Conservation (phyloP, 2,797 vertebrate species). For the Acanthis flammea region DNA sequence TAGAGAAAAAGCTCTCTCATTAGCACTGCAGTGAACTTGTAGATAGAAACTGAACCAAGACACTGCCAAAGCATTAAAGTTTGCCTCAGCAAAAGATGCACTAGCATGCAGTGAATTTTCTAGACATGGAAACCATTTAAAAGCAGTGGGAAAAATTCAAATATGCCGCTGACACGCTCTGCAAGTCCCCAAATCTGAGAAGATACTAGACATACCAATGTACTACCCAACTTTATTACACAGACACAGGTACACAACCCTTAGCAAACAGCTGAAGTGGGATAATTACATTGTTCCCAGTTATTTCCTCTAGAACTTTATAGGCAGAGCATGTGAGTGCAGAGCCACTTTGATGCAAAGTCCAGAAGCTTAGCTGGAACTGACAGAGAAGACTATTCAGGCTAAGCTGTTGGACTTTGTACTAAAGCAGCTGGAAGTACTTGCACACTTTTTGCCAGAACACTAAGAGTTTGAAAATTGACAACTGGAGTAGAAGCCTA, state of each 20-base stretch:
- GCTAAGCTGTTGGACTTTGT: slow-evolving; percentile 40
- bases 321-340: background rate
- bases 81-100: background rate
- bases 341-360: slow-evolving; percentile 6
- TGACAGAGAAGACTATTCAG: background rate
- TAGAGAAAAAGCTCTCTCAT: background rate
- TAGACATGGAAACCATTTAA: background rate
- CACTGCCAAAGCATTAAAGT: background rate
- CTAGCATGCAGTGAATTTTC: background rate
- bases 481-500: background rate
- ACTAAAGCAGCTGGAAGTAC: background rate
- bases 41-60: background rate
- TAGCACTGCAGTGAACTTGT: background rate
- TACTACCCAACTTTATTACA: background rate
- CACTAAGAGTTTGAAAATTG: background rate
- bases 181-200: background rate
- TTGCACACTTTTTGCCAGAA: background rate
- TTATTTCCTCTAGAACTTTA: background rate
- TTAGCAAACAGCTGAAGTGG: background rate
- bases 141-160: background rate
- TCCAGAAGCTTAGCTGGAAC: slow-evolving; percentile 21
- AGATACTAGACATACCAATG: background rate
- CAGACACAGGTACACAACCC: background rate
- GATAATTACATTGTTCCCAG: background rate
- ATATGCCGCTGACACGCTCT: background rate